phyloP scores from a whole-genome alignment of 2,888 invertebrate genomes.

The Scaptomyza reducta region DNA sequence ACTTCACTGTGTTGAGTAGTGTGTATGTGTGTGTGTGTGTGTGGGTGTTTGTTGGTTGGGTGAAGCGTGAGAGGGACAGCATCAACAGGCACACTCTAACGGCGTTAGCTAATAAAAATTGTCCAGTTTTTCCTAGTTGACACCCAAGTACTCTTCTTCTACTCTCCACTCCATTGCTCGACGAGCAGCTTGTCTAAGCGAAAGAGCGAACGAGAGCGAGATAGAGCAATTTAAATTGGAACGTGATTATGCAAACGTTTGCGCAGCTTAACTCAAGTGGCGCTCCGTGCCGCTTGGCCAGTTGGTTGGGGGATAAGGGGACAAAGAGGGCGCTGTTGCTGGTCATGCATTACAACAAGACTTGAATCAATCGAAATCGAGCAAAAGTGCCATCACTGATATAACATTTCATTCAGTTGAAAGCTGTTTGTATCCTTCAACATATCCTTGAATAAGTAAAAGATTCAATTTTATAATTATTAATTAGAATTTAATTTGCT shows the following conservation, averaged over 20 bases:
- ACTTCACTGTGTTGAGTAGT: no score
- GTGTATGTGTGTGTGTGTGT: no score
- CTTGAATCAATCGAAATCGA: constrained; percentile 69
- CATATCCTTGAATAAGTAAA: no score
- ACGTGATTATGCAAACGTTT: constrained; percentile 83
- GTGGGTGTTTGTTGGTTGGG: not conserved
- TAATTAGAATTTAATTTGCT: no score
- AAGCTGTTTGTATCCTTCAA: no score
- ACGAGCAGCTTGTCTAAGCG: not conserved
- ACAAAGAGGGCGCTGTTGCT: not conserved
- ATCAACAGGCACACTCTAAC: constrained; percentile 46
- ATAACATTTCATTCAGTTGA: constrained; percentile 1
- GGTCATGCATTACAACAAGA: constrained; percentile 65
- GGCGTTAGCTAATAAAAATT: constrained; percentile 69
- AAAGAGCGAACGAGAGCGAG: not conserved
- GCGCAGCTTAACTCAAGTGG: constrained; percentile 82
- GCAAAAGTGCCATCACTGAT: constrained; percentile 23
- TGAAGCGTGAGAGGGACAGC: constrained; percentile 7
- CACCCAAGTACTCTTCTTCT: constrained; percentile 7
- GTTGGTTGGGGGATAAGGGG: constrained; percentile 47
- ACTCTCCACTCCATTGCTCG: not conserved
- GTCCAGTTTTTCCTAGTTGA: constrained; percentile 66
- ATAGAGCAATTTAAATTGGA: constrained; percentile 79
- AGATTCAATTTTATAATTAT: no score
- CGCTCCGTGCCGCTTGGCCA: constrained; percentile 73